Conservation (phyloP, 2,797 vertebrate genomes). For the Danio tinwini region DNA sequence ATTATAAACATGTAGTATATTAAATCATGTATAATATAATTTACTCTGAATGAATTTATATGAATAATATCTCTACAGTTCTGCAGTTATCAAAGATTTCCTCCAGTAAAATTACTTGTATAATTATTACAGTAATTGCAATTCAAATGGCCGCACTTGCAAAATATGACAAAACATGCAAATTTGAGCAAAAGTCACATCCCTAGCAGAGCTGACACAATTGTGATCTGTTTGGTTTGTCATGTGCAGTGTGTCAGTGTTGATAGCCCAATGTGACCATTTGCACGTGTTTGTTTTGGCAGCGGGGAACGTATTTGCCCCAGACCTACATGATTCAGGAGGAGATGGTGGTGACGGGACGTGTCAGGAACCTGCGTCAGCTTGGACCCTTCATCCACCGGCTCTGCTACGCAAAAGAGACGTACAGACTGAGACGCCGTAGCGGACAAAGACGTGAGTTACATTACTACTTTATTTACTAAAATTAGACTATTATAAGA, state of each 20-base stretch:
- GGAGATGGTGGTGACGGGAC: conserved; percentile 91
- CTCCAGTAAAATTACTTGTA: background rate
- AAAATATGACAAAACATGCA: too few species aligned
- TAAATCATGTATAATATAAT: background rate
- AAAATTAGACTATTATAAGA: background rate
- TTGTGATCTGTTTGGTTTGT: background rate
- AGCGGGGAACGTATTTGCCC: conserved; percentile 93
- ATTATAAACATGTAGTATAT: background rate
- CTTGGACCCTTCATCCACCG: conserved; percentile 91
- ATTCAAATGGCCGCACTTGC: background rate
- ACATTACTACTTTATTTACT: background rate
- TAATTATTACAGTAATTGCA: background rate
- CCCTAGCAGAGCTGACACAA: background rate
- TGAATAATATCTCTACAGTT: too few species aligned
- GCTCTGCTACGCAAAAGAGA: conserved; percentile 91
- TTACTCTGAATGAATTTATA: background rate
- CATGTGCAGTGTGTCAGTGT: background rate
- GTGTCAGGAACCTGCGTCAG: conserved; percentile 87
- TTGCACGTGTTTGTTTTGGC: conserved; percentile 53
- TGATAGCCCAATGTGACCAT: background rate
- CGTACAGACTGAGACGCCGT: conserved; percentile 89
- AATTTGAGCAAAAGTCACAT: background rate
- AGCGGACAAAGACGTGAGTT: conserved; percentile 84
- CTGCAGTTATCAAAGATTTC: background rate
- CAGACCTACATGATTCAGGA: conserved; percentile 95